Evolutionary conservation across 2,113 vertebrate genomes (phyloP).

Genomic region (Thalassarche chlororhynchos): DNA sequence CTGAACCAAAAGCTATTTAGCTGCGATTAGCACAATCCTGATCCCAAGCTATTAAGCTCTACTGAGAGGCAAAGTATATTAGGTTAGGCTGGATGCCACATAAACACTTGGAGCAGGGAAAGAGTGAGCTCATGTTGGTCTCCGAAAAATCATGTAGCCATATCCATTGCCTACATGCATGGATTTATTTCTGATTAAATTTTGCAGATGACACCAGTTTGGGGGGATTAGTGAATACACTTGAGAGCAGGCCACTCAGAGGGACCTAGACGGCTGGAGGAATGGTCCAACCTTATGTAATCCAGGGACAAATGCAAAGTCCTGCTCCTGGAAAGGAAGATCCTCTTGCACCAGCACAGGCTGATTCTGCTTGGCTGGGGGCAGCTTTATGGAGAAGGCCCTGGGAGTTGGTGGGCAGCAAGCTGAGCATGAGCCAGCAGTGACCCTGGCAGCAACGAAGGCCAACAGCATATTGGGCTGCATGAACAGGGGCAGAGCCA

Average conservation of each 20-base stretch:
- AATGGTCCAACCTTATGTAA: not conserved
- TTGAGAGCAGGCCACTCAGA: not conserved
- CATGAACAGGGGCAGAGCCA: not conserved
- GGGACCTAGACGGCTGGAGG: not conserved
- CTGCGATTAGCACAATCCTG: not conserved
- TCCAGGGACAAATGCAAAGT: not conserved
- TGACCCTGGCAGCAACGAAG: not conserved
- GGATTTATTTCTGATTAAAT: not conserved
- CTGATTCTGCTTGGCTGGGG: not conserved
- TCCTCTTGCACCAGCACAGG: not conserved
- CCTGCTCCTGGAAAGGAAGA: not conserved
- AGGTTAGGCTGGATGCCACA: not conserved
- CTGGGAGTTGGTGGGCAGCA: not conserved
- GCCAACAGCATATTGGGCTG: not conserved
- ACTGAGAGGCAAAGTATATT: not conserved
- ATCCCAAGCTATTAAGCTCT: not conserved
- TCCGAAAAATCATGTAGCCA: not conserved
- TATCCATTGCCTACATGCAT: not conserved
- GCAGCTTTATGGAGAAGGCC: not conserved
- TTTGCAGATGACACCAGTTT: not conserved
- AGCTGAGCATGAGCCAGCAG: not conserved
- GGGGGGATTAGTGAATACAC: not conserved
- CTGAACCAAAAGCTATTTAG: conserved; percentile 9
- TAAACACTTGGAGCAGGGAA: not conserved
- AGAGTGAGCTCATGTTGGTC: not conserved